phyloP scores from a whole-genome alignment of 2,888 invertebrate genomes.

The Barypeithes pellucidus region DNA sequence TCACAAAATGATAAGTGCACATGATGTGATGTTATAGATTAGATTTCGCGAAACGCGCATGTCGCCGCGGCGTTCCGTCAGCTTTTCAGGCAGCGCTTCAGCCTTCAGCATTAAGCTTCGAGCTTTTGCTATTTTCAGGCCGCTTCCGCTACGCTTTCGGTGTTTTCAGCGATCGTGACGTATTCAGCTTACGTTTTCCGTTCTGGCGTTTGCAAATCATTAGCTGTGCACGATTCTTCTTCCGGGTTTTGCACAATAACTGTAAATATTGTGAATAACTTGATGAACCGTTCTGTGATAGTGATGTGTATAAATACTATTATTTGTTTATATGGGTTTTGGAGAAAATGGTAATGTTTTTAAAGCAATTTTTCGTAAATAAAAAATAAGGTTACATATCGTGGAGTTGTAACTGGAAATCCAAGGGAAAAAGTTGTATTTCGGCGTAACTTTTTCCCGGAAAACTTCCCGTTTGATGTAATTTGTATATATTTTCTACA shows the following conservation, averaged over 20 bases:
- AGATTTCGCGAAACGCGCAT: conserved; percentile 68
- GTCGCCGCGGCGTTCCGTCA: conserved; percentile 61
- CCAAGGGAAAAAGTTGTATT: no score
- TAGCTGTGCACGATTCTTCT: conserved; percentile 18
- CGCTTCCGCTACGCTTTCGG: conserved; percentile 41
- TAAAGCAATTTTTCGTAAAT: neutral
- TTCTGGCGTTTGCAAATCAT: conserved; percentile 26
- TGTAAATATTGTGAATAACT: conserved; percentile 19
- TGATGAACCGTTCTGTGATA: conserved; percentile 20
- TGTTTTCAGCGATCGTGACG: conserved; percentile 24
- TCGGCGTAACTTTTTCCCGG: no score
- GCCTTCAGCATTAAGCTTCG: conserved; percentile 66
- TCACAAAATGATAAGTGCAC: conserved; percentile 62
- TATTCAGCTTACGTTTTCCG: conserved; percentile 28
- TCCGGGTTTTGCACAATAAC: conserved; percentile 14
- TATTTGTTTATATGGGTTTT: conserved; percentile 3
- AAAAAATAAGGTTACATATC: no score
- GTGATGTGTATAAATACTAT: conserved; percentile 28
- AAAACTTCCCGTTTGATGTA: no score
- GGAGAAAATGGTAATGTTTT: conserved; percentile 30
- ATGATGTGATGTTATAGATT: conserved; percentile 70
- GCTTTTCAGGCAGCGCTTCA: conserved; percentile 61
- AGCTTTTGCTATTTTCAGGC: conserved; percentile 63
- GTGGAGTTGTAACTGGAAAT: no score
- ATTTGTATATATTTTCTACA: no score